Base-by-base conservation (phyloP, 2,113 vertebrate species). In the Mustela lutreola region DNA sequence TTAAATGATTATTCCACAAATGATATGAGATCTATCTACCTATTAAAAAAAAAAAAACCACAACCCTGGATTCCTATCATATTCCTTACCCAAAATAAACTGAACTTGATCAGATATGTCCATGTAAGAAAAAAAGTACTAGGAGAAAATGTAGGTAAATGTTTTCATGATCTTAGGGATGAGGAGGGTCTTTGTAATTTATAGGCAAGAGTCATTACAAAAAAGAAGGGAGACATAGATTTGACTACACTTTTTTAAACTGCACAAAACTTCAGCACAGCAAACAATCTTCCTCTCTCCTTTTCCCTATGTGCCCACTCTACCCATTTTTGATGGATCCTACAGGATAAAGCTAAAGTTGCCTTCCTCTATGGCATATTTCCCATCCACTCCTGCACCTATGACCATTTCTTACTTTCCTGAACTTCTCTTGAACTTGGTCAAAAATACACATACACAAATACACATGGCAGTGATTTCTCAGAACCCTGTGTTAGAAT, bases 1-100 rank as follows among this genome's bases (percentile, higher is more conserved):
- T 50, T 10, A 92, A 89, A 95, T 92, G 48, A 28, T 63, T 67
- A 58, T 60, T 71, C 39, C 92, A n/a, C 26, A 89, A 88, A 31
- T 89, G 14, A 26, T 88, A 60, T 70, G 89, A 88, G 42, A 95
- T 71, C 26, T 53, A 92, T 11, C 24, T 96, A 95, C 50, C 8
- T 33, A 31, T 75, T 22, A 28, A 91, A 91, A 95, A 50, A 67
- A 11, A 75, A 33, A 11, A 80, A 24, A 67, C 28, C 63, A 28
- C 7, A 91, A 31, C 33, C 3, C 18, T 67, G 11, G 33, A 76
- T 75, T 94, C 70, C 89, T 88, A 70, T 15, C 19, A 5, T 80
- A 79, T 58, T 95, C 42, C 78, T 89, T 78, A 81, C 31, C 78
- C 89, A 5, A 88, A 70, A 78, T 78, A 95, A 88, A 89, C 31